These are phyloP conservation scores for Orius insidiosus DNA, from an alignment of 1,140 invertebrate genomes.

Conservation along the genomic window DNA sequence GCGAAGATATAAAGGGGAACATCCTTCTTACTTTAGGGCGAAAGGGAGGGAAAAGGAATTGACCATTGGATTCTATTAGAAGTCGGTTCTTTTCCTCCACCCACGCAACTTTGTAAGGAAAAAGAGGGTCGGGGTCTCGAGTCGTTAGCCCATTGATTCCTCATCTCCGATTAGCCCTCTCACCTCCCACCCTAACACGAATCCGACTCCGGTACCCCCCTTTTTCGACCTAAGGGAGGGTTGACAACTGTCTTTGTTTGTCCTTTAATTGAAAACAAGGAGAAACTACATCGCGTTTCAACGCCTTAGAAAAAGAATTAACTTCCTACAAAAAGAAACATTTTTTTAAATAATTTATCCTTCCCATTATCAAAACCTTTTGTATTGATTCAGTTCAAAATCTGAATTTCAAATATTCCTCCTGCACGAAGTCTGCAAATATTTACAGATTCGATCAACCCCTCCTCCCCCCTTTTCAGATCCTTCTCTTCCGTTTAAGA, in stretches of 20 bases:
- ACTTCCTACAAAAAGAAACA: too few relatives aligned
- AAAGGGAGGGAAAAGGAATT: conserved; percentile 6
- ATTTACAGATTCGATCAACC: too few relatives aligned
- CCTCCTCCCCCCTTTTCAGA: too few relatives aligned
- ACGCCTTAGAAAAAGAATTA: too few relatives aligned
- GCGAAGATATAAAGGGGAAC: background rate
- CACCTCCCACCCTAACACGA: background rate
- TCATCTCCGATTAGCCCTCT: conserved; percentile 10
- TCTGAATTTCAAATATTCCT: too few relatives aligned
- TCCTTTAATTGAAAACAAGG: conserved; percentile 10
- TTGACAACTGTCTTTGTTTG: conserved; percentile 10
- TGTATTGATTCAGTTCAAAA: too few relatives aligned
- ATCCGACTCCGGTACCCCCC: too few relatives aligned
- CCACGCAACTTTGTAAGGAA: background rate
- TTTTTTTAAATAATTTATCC: too few relatives aligned
- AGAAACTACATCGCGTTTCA: background rate
- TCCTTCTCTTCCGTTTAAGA: too few relatives aligned
- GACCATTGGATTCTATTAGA: conserved; percentile 12
- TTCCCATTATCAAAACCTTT: too few relatives aligned
- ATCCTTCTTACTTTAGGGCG: conserved; percentile 1
- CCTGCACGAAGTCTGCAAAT: too few relatives aligned
- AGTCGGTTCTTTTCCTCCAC: background rate
- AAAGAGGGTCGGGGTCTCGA: conserved; percentile 1
- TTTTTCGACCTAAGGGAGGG: background rate
- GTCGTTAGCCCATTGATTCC: conserved; percentile 11